Conservation (phyloP, 2,888 invertebrate species). For the Aelia acuminata region DNA sequence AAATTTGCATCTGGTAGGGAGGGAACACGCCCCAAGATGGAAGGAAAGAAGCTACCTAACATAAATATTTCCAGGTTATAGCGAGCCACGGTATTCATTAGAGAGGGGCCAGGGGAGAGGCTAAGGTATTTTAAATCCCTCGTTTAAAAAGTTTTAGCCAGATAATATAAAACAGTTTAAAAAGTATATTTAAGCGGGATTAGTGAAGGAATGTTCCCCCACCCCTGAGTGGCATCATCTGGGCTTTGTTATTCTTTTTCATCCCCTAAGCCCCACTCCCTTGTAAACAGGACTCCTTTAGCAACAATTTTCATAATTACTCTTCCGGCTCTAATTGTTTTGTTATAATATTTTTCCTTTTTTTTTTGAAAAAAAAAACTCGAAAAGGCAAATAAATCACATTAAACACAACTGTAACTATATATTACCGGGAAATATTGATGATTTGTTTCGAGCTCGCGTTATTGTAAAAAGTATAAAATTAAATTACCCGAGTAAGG, state of each 20-base stretch:
- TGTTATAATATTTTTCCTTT: not conserved
- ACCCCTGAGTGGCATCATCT: not conserved
- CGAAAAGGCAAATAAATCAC: too few relatives aligned
- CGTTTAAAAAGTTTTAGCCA: conserved; percentile 47
- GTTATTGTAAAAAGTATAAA: too few relatives aligned
- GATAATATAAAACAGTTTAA: conserved; percentile 46
- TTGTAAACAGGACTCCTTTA: not conserved
- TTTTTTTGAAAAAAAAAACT: too few relatives aligned
- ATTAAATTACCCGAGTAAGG: too few relatives aligned
- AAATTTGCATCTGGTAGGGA: conserved; percentile 11
- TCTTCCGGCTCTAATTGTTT: not conserved
- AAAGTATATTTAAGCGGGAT: conserved; percentile 43
- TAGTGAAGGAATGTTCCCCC: conserved; percentile 24
- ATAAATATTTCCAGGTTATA: conserved; percentile 40
- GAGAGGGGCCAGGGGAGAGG: not conserved
- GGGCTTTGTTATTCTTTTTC: not conserved
- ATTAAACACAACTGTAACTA: too few relatives aligned
- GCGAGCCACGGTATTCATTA: not conserved
- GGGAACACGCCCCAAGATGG: not conserved
- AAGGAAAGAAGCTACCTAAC: not conserved
- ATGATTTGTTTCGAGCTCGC: too few relatives aligned
- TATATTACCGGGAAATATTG: too few relatives aligned
- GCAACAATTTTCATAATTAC: not conserved
- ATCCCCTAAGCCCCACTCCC: not conserved
- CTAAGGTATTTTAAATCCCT: conserved; percentile 30